phyloP scores from a whole-genome alignment of 2,113 vertebrate genomes.

The Scomber colias region DNA sequence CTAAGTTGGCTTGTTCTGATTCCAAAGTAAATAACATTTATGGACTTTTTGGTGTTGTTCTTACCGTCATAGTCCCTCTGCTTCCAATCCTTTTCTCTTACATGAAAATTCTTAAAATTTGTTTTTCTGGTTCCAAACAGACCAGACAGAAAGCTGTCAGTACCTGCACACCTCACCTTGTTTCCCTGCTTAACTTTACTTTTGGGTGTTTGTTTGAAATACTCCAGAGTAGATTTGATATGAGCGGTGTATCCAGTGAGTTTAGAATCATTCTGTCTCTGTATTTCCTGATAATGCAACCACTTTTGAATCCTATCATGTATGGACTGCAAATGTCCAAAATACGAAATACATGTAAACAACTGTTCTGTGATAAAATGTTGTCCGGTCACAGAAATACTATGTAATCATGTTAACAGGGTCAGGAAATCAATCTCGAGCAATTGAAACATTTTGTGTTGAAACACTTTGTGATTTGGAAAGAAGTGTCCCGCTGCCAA shows the following conservation, averaged over 20 bases:
- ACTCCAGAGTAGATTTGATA: constrained; percentile 29
- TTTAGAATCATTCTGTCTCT: not conserved
- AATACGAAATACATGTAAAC: not conserved
- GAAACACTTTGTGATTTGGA: no score
- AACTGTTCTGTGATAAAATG: not conserved
- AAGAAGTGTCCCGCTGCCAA: no score
- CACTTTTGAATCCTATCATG: constrained; percentile 34
- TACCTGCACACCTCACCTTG: constrained; percentile 51
- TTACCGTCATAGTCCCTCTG: constrained; percentile 17
- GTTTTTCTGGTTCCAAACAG: no score
- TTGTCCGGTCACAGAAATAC: not conserved
- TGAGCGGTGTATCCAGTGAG: not conserved
- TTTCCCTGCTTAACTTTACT: constrained; percentile 30
- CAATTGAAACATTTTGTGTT: no score
- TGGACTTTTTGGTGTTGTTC: not conserved
- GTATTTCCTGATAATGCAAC: constrained; percentile 34
- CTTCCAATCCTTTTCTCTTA: constrained; percentile 36
- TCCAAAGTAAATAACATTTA: constrained; percentile 38
- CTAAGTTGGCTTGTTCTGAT: constrained; percentile 37
- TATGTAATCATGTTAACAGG: no score
- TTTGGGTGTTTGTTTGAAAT: constrained; percentile 36
- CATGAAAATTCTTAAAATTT: not conserved
- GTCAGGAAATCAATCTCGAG: no score
- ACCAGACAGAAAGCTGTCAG: constrained; percentile 47
- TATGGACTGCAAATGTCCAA: constrained; percentile 32